Conservation (phyloP, 2,797 vertebrate genomes). For the Natrix natrix region DNA sequence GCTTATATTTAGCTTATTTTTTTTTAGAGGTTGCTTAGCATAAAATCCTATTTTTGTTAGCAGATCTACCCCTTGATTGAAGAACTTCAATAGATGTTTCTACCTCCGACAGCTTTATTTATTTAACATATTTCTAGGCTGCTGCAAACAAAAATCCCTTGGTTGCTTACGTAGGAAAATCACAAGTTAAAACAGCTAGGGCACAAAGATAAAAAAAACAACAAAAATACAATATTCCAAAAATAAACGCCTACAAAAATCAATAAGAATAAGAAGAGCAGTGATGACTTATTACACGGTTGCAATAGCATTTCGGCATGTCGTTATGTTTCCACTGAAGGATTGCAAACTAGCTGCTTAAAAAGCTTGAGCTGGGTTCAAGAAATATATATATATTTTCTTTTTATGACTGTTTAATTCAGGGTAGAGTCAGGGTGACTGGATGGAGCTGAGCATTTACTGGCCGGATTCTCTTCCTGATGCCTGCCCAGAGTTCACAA, state of each 20-base stretch:
- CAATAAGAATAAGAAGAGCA: background rate
- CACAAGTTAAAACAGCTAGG: background rate
- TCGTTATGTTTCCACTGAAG: background rate
- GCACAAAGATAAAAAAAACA: background rate
- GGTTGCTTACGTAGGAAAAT: background rate
- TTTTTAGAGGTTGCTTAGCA: background rate
- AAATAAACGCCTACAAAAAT: background rate
- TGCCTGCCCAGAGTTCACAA: too few species aligned
- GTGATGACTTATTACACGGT: background rate
- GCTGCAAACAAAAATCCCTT: background rate
- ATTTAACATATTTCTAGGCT: background rate
- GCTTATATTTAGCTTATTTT: background rate
- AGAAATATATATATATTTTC: background rate
- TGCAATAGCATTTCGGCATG: background rate
- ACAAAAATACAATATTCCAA: background rate
- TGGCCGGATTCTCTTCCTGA: background rate
- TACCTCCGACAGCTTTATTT: background rate
- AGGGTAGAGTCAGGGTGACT: background rate
- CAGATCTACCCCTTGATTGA: background rate
- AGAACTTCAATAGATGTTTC: background rate
- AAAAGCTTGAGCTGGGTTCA: too few species aligned
- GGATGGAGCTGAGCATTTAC: background rate
- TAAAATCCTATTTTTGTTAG: background rate
- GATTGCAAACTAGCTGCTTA: background rate
- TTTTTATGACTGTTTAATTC: background rate